Conservation (phyloP, 1,140 invertebrate genomes). For the Heterodera schachtii region DNA sequence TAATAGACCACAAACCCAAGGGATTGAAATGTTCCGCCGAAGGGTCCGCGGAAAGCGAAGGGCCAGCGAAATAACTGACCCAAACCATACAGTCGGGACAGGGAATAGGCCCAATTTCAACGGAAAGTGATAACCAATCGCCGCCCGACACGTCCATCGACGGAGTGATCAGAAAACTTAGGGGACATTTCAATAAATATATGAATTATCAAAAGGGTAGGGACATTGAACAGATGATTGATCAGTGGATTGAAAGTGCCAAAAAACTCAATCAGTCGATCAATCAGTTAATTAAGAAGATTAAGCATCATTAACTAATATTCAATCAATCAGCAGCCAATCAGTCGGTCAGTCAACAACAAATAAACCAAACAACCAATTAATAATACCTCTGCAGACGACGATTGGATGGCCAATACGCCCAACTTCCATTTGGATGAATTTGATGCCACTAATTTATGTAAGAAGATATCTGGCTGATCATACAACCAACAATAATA, state of each 20-base stretch:
- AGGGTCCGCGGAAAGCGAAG: not conserved
- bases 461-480: not conserved
- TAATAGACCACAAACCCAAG: not conserved
- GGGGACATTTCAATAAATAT: too few relatives aligned
- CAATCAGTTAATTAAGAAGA: too few relatives aligned
- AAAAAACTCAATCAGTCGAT: too few relatives aligned
- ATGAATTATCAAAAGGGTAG: too few relatives aligned
- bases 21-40: not conserved
- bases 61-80: not conserved
- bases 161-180: conserved; percentile 5
- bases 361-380: too few relatives aligned
- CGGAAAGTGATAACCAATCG: not conserved
- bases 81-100: not conserved
- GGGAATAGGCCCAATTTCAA: not conserved
- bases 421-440: not conserved
- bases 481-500: not conserved
- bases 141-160: not conserved
- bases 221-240: too few relatives aligned
- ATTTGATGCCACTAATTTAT: not conserved
- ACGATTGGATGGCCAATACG: not conserved
- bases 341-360: too few relatives aligned
- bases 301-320: too few relatives aligned
- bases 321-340: too few relatives aligned
- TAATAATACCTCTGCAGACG: not conserved
- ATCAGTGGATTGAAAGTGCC: too few relatives aligned